Conservation (phyloP, 1,140 invertebrate genomes). For the Danaus plexippus region DNA sequence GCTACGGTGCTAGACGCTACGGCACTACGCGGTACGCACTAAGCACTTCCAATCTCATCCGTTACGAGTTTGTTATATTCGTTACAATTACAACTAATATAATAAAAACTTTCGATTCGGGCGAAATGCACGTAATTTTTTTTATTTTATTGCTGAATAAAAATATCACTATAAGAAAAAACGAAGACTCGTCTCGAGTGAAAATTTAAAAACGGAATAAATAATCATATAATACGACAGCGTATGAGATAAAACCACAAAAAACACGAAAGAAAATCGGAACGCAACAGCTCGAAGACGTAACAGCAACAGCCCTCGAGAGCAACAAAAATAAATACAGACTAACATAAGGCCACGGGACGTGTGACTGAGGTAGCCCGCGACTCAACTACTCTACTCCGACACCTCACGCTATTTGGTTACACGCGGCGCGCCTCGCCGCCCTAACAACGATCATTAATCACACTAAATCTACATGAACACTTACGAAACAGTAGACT, state of each 20-base stretch:
- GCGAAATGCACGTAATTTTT: slow-evolving; percentile 66
- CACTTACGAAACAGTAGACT: slow-evolving; percentile 67
- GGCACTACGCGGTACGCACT: slow-evolving; percentile 69
- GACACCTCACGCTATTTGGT: slow-evolving; percentile 57
- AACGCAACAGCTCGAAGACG: slow-evolving; percentile 60
- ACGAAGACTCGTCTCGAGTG: slow-evolving; percentile 58
- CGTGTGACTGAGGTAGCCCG: slow-evolving; percentile 68
- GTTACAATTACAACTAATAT: slow-evolving; percentile 62
- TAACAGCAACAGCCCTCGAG: slow-evolving; percentile 65
- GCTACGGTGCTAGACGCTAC: slow-evolving; percentile 33
- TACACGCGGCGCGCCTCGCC: slow-evolving; percentile 31
- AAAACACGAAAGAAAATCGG: slow-evolving; percentile 65
- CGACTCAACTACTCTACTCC: slow-evolving; percentile 61
- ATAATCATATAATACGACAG: slow-evolving; percentile 55
- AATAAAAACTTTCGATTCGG: slow-evolving; percentile 61
- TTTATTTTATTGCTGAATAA: slow-evolving; percentile 68
- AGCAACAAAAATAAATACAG: slow-evolving; percentile 68
- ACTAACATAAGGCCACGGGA: slow-evolving; percentile 64
- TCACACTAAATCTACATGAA: slow-evolving; percentile 66
- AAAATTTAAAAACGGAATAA: slow-evolving; percentile 60
- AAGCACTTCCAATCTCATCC: slow-evolving; percentile 71
- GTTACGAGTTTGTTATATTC: slow-evolving; percentile 56
- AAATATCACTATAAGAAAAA: slow-evolving; percentile 71
- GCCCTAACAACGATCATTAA: slow-evolving; percentile 49
- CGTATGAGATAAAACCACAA: slow-evolving; percentile 50